Base-by-base conservation (phyloP, 2,888 invertebrate genomes). In the Iphiclides podalirius region DNA sequence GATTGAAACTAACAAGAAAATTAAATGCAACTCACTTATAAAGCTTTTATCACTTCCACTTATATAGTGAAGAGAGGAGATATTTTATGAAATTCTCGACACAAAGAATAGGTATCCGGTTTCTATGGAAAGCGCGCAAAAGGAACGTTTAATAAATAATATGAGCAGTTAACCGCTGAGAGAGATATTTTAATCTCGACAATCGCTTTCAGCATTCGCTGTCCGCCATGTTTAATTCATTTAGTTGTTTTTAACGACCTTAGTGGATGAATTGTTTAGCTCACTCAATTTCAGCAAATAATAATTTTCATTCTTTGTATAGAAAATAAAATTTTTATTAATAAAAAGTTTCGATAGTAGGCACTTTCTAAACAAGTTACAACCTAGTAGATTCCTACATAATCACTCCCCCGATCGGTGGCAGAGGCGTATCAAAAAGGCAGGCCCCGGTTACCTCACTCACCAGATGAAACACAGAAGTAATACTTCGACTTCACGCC, bases 121-220 rank as follows among this genome's bases (percentile, higher is more conserved):
- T 66, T 66, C 56, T 60, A 52, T 31, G 51, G 49, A 53, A 54
- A 60, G 67, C 54, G 53, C 50, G 58, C 60, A 70, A 75, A 73
- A 68, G 43, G 67, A 66, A 55, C 59, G 68, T 62, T 77, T 78
- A 70, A 78, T 81, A 78, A 83, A 85, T 84, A 79, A 82, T 83
- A 80, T 75, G 67, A 74, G 67, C 70, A 72, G 68, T 77, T 78
- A 75, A 77, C 75, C 75, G 66, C 71, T 54, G 60, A 72, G 73
- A 64, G 75, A 80, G 79, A 81, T 84, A 81, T 85, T 85, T 85
- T 84, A 82, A 84, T 84, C 79, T 77, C 75, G 61, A 70, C 72
- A 72, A 70, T 71, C 65, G 77, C 79, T 82, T 79, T 79, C 77
- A 71, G 70, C 73, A 77, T 79, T 75, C 74, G 71, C 71, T 69